Conservation (phyloP, 1,140 invertebrate species). For the Cotesia typhae region DNA sequence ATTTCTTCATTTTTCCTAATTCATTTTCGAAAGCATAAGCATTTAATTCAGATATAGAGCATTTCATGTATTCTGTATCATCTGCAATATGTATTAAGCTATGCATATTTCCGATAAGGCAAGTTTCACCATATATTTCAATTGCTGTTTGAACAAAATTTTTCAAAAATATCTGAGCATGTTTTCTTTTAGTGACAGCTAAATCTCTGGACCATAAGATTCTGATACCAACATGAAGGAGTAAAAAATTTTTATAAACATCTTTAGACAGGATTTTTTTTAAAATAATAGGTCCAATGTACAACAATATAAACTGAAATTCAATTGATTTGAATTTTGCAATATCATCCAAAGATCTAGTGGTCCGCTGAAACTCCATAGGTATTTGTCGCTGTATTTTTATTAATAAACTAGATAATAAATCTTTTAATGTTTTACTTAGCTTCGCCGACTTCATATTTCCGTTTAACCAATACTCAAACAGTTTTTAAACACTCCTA, state of each 20-base stretch:
- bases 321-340: slow-evolving; percentile 41
- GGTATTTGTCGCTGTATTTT: slow-evolving; percentile 32
- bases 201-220: slow-evolving; percentile 36
- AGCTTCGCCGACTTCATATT: neutral
- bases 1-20: slow-evolving; percentile 25
- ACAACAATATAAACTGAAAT: slow-evolving; percentile 37
- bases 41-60: slow-evolving; percentile 17
- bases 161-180: slow-evolving; percentile 35
- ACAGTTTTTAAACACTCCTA: slow-evolving; percentile 31
- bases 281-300: slow-evolving; percentile 40
- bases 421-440: neutral
- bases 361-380: slow-evolving; percentile 44
- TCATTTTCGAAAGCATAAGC: slow-evolving; percentile 33
- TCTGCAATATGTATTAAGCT: slow-evolving; percentile 38
- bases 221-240: slow-evolving; percentile 38
- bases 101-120: slow-evolving; percentile 40
- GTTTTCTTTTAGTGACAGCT: slow-evolving; percentile 24
- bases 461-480: slow-evolving; percentile 29
- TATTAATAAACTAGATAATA: slow-evolving; percentile 11
- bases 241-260: slow-evolving; percentile 40
- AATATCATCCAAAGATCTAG: slow-evolving; percentile 32
- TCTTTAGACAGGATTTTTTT: slow-evolving; percentile 34
- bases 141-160: slow-evolving; percentile 36
- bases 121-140: slow-evolving; percentile 33
- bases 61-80: slow-evolving; percentile 27